Evolutionary conservation across 2,888 invertebrate genomes (phyloP).

Genomic region (Lasioglossum marginatum): DNA sequence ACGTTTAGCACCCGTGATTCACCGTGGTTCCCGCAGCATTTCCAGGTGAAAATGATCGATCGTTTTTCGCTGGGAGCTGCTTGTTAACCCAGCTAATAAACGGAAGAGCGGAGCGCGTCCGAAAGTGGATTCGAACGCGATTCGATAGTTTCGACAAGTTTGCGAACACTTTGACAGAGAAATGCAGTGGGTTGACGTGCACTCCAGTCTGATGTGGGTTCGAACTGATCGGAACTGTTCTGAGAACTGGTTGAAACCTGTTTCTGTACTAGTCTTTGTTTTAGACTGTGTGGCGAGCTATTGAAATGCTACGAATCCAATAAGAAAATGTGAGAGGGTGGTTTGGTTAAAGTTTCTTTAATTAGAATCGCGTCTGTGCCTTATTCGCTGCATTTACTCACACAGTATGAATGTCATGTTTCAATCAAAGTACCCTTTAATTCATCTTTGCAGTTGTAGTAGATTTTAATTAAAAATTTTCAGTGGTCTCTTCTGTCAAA

Average conservation of each 20-base stretch:
- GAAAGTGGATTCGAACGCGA: not conserved
- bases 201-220: not conserved
- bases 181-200: not conserved
- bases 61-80: not conserved
- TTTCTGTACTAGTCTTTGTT: not conserved
- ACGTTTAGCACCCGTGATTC: conserved; percentile 15
- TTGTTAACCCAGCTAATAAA: conserved; percentile 3
- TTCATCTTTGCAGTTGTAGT: no score
- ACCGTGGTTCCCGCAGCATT: not conserved
- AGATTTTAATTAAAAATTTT: no score
- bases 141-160: conserved; percentile 1
- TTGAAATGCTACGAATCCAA: not conserved
- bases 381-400: not conserved
- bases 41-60: conserved; percentile 16
- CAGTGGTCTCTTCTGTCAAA: no score
- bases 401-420: not conserved
- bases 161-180: not conserved
- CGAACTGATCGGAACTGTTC: not conserved
- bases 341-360: not conserved
- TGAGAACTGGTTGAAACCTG: not conserved
- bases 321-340: not conserved
- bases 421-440: no score
- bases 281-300: not conserved
- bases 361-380: not conserved
- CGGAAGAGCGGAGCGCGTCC: not conserved